A percentile compares a stretch with the other conserved stretches of the same genome.
Conservation (phyloP, 1,140 invertebrate species). For the Ericerus pela region DNA sequence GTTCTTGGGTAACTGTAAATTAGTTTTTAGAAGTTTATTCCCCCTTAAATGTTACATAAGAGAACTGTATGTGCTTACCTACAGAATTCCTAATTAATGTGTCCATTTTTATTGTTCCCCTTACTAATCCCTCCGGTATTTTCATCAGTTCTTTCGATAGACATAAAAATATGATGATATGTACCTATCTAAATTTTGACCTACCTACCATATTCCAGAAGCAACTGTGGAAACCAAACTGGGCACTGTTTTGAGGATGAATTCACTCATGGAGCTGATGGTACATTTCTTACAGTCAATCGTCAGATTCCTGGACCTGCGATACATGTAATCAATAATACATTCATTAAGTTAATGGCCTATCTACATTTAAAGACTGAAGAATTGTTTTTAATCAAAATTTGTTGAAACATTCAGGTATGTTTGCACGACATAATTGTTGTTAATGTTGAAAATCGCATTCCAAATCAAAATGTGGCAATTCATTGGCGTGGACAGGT, state of each 20-base stretch:
- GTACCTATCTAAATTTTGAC: too few relatives aligned
- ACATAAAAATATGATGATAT: too few relatives aligned
- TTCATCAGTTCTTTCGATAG: too few relatives aligned
- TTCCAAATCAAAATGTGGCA: slow-evolving; percentile 50
- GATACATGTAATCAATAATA: slow-evolving; percentile 42
- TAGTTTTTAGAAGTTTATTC: too few relatives aligned
- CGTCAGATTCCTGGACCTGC: slow-evolving; percentile 63
- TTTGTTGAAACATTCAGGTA: slow-evolving; percentile 36
- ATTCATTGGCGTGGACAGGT: slow-evolving; percentile 74
- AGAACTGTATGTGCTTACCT: too few relatives aligned
- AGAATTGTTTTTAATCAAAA: background rate
- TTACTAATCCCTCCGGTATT: too few relatives aligned
- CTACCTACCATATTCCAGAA: too few relatives aligned
- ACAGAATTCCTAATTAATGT: too few relatives aligned
- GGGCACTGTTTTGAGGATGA: background rate
- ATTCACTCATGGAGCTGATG: slow-evolving; percentile 30
- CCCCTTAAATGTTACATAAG: too few relatives aligned
- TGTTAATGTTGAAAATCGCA: slow-evolving; percentile 63
- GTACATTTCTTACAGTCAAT: slow-evolving; percentile 60
- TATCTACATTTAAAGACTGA: background rate
- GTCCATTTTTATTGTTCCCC: too few relatives aligned
- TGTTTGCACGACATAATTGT: slow-evolving; percentile 73
- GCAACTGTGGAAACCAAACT: background rate
- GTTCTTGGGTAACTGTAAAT: too few relatives aligned
- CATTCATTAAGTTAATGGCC: background rate